Evolutionary conservation across 2,888 invertebrate genomes (phyloP).

Genomic region (Dynastes tityus): DNA sequence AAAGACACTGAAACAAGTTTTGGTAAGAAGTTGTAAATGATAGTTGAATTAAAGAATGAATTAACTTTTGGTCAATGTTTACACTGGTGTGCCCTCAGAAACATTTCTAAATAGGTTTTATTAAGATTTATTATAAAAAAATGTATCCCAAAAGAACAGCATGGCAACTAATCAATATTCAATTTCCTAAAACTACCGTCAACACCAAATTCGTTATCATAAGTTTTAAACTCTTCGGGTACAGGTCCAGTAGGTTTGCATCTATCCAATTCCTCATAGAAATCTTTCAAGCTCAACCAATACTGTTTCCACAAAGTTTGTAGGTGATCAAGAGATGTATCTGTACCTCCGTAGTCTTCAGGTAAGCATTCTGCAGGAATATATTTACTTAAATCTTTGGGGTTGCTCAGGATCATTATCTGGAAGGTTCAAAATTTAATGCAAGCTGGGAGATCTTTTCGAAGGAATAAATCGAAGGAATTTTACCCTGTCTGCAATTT

Average conservation of each 20-base stretch:
- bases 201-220: slow-evolving; percentile 67
- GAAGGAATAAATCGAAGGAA: not conserved
- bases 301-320: slow-evolving; percentile 74
- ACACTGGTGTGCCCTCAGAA: no score
- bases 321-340: slow-evolving; percentile 72
- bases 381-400: slow-evolving; percentile 74
- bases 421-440: not conserved
- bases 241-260: slow-evolving; percentile 68
- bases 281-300: slow-evolving; percentile 71
- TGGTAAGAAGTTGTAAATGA: no score
- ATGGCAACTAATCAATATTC: slow-evolving; percentile 71
- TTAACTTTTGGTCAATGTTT: no score
- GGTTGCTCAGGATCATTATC: slow-evolving; percentile 69
- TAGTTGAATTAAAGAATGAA: no score
- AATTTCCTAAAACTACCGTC: slow-evolving; percentile 78
- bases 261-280: slow-evolving; percentile 75
- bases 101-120: slow-evolving; percentile 59
- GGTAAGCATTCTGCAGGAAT: slow-evolving; percentile 76
- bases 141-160: no score
- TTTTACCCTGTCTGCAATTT: not conserved
- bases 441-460: not conserved
- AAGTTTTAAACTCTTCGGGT: slow-evolving; percentile 55
- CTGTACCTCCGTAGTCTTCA: slow-evolving; percentile 78
- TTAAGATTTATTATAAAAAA: slow-evolving; percentile 74
- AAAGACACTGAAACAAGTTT: no score